Conservation (phyloP, 1,140 invertebrate genomes). For the Polyergus mexicanus region DNA sequence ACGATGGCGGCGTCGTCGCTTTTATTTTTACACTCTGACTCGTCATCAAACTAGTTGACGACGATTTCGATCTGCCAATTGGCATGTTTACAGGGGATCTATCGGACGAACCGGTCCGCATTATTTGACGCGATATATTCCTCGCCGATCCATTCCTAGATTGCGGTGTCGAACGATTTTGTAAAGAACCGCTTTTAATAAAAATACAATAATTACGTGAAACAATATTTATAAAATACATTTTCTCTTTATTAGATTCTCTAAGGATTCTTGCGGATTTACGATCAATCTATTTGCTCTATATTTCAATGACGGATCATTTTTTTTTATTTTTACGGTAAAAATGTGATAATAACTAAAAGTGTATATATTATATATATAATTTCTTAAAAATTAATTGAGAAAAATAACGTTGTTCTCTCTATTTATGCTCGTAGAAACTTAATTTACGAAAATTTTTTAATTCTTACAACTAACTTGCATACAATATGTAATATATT, state of each 20-base stretch:
- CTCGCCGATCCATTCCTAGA: slow-evolving; percentile 77
- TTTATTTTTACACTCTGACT: slow-evolving; percentile 85
- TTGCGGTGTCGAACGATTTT: slow-evolving; percentile 64
- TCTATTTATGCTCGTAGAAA: too few species aligned
- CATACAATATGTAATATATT: not conserved
- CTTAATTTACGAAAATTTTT: too few species aligned
- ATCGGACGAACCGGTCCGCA: slow-evolving; percentile 79
- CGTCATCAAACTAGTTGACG: slow-evolving; percentile 82
- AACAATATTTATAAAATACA: not conserved
- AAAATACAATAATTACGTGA: slow-evolving; percentile 25
- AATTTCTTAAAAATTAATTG: too few species aligned
- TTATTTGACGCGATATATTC: slow-evolving; percentile 80
- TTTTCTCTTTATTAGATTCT: not conserved
- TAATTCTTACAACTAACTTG: too few species aligned
- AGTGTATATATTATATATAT: too few species aligned
- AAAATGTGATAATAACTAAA: not conserved
- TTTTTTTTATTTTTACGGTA: not conserved
- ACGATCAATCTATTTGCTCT: not conserved
- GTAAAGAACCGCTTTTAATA: slow-evolving; percentile 45
- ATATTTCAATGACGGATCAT: not conserved
- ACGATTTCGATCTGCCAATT: slow-evolving; percentile 84
- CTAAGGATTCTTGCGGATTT: not conserved
- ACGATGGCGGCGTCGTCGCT: slow-evolving; percentile 73
- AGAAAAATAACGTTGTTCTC: too few species aligned
- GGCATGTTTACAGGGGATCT: slow-evolving; percentile 81